A percentile compares a stretch with the other conserved stretches of the same genome.
Evolutionary conservation across 2,797 vertebrate genomes (phyloP).

Genomic region (Hydrophis major): DNA sequence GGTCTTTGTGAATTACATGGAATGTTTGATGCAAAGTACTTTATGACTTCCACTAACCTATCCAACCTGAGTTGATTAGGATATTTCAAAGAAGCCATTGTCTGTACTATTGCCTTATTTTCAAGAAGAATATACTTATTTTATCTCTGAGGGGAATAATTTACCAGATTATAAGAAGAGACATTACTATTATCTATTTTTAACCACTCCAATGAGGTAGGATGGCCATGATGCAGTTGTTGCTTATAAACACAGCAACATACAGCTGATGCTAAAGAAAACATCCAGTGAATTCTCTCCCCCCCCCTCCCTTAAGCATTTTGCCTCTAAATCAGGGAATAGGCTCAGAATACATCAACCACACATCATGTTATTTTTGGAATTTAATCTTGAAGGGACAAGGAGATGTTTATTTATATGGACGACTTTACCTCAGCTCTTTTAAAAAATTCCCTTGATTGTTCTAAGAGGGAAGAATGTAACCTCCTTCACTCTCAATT

Average conservation of each 20-base stretch:
- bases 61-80: background rate
- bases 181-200: background rate
- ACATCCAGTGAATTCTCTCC: background rate
- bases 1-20: background rate
- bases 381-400: background rate
- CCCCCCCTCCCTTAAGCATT: background rate
- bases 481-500: background rate
- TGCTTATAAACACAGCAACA: background rate
- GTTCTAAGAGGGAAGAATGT: background rate
- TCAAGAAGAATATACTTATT: background rate
- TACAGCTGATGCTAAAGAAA: background rate
- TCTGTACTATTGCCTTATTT: background rate
- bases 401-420: background rate
- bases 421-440: background rate
- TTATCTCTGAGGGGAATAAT: background rate
- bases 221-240: background rate
- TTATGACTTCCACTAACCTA: background rate
- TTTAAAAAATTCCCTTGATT: background rate
- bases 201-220: background rate
- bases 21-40: background rate
- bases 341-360: background rate
- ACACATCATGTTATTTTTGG: background rate
- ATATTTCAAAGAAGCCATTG: background rate
- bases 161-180: background rate
- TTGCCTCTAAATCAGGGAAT: background rate